Percentiles rank a stretch among this genome's conserved stretches.
Evolutionary conservation across 2,113 vertebrate species (phyloP).

Genomic region (Tautogolabrus adspersus): DNA sequence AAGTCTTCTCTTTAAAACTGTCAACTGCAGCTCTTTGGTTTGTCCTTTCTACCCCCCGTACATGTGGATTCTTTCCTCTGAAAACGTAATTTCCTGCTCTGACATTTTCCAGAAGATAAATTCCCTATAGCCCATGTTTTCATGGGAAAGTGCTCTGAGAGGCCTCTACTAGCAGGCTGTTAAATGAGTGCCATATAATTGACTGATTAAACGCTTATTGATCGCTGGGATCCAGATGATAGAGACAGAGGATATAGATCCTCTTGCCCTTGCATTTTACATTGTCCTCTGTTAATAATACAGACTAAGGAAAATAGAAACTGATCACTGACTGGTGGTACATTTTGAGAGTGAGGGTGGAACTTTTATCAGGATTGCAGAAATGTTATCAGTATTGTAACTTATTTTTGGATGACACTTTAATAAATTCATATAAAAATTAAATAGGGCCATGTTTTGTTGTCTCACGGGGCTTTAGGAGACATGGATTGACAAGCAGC

Average conservation of each 20-base stretch:
- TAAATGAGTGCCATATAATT: conserved; percentile 83
- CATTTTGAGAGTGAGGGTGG: conserved; percentile 25
- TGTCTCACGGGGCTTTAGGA: conserved; percentile 48
- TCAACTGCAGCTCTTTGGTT: conserved; percentile 16
- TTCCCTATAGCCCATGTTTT: conserved; percentile 79
- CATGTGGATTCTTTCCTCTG: conserved; percentile 66
- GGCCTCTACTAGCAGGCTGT: conserved; percentile 79
- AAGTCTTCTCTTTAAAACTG: conserved; percentile 12
- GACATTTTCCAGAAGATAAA: conserved; percentile 83
- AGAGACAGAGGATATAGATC: conserved; percentile 71
- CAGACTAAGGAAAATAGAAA: conserved; percentile 30
- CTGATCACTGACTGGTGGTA: conserved; percentile 20
- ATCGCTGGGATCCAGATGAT: conserved; percentile 78
- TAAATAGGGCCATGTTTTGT: conserved; percentile 29
- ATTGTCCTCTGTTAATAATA: conserved; percentile 51
- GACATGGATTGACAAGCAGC: conserved; percentile 75
- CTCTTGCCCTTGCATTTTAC: conserved; percentile 71
- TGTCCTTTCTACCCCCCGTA: conserved; percentile 60
- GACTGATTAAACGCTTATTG: conserved; percentile 86
- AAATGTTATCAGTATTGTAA: conserved; percentile 21
- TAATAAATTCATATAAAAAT: conserved; percentile 21
- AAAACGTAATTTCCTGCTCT: conserved; percentile 79
- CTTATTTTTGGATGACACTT: conserved; percentile 13
- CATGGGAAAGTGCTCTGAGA: conserved; percentile 70
- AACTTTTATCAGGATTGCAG: conserved; percentile 30